A percentile compares a stretch with the other conserved stretches of the same genome.
These are phyloP conservation scores for Tenodera sinensis DNA, from an alignment of 2,888 invertebrate species.

Conservation along the genomic window DNA sequence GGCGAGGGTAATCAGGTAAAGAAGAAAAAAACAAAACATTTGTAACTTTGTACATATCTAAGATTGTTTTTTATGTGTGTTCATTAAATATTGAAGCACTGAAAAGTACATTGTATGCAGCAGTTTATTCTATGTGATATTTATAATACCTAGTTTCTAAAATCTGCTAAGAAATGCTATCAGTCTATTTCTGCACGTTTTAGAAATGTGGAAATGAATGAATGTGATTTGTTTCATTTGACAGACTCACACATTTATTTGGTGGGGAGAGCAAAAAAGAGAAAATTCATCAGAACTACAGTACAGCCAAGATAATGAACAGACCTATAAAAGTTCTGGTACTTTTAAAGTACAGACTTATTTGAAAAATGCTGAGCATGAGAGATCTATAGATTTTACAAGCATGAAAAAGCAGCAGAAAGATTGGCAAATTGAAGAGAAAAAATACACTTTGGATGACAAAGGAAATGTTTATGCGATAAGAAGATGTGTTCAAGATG, in stretches of 20 bases:
- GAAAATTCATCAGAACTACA: not conserved
- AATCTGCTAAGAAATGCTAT: too few relatives aligned
- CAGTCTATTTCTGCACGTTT: too few relatives aligned
- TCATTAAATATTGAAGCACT: too few relatives aligned
- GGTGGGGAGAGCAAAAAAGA: not conserved
- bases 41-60: too few relatives aligned
- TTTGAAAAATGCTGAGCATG: not conserved
- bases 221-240: not conserved
- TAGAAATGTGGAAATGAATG: too few relatives aligned
- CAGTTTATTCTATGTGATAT: too few relatives aligned
- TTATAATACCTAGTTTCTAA: too few relatives aligned
- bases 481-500: constrained; percentile 11
- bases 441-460: not conserved
- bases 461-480: constrained; percentile 8
- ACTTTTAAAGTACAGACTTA: not conserved
- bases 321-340: not conserved
- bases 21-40: too few relatives aligned
- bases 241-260: not conserved
- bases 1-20: too few relatives aligned
- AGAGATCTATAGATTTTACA: not conserved
- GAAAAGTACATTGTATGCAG: too few relatives aligned
- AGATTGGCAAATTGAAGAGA: not conserved
- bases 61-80: too few relatives aligned
- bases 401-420: not conserved
- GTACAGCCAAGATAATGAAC: not conserved